A percentile compares a stretch with the other conserved stretches of the same genome.
These are phyloP conservation scores for Semicossyphus pulcher DNA, from an alignment of 2,113 vertebrate genomes.

Conservation along the genomic window DNA sequence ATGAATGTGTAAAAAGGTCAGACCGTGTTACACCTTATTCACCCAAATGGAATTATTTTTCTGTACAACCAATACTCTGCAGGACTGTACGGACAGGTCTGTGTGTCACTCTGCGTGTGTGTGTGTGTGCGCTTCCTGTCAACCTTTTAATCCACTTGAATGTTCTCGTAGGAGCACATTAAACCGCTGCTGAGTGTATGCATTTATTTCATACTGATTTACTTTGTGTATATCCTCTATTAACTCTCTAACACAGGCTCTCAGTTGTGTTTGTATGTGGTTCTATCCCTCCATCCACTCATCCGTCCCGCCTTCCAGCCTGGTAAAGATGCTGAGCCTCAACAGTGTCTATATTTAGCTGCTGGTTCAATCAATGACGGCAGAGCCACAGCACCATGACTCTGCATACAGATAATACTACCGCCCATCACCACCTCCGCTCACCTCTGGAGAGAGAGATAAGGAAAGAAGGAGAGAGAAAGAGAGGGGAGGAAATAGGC, in stretches of 20 bases:
- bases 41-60: constrained; percentile 41
- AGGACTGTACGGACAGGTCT: no score
- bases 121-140: constrained; percentile 3
- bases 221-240: no score
- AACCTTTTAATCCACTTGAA: no score
- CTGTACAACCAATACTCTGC: constrained; percentile 16
- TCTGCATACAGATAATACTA: constrained; percentile 76
- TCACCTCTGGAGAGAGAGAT: constrained; percentile 43
- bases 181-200: no score
- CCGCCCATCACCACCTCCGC: constrained; percentile 29
- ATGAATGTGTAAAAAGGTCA: constrained; percentile 67
- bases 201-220: no score
- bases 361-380: constrained; percentile 71
- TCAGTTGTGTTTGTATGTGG: constrained; percentile 2
- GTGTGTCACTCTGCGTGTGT: background rate
- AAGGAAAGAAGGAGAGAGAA: background rate
- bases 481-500: background rate
- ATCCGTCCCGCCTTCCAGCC: constrained; percentile 43
- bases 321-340: constrained; percentile 71
- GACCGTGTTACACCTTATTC: constrained; percentile 22
- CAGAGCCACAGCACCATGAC: constrained; percentile 71
- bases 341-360: constrained; percentile 76
- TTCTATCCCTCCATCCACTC: constrained; percentile 22
- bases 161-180: no score
- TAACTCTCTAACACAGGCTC: no score